Evolutionary conservation across 2,888 invertebrate genomes (phyloP).

Genomic region (Rhingia campestris): DNA sequence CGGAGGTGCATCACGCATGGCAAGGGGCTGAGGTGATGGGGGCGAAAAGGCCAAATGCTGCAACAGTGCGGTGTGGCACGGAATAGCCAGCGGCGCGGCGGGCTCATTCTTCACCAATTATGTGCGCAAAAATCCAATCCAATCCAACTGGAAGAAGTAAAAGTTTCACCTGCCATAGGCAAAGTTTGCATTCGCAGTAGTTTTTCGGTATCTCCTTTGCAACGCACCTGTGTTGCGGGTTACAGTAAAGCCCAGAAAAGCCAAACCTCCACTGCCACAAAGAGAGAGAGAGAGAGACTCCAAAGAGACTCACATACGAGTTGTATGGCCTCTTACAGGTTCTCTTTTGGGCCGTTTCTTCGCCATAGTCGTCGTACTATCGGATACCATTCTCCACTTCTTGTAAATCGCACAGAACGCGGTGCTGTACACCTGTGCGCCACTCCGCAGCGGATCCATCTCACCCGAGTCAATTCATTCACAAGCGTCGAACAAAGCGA

Average conservation of each 20-base stretch:
- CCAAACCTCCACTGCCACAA: not conserved
- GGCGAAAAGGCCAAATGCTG: constrained; percentile 27
- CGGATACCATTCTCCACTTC: constrained; percentile 19
- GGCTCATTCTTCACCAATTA: constrained; percentile 28
- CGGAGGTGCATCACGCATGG: constrained; percentile 33
- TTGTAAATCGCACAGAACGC: constrained; percentile 42
- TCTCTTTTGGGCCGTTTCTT: constrained; percentile 31
- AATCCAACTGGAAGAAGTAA: constrained; percentile 17
- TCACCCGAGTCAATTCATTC: constrained; percentile 64
- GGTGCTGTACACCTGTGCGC: constrained; percentile 58
- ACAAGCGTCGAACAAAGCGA: constrained; percentile 60
- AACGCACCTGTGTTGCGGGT: constrained; percentile 49
- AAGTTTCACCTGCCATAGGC: constrained; percentile 53
- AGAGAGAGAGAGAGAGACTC: constrained; percentile 34
- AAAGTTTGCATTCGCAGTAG: constrained; percentile 29
- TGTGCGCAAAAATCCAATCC: constrained; percentile 3
- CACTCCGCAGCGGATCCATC: constrained; percentile 34
- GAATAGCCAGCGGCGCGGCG: not conserved
- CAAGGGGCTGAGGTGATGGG: constrained; percentile 38
- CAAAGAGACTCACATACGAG: constrained; percentile 32
- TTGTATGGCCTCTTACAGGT: constrained; percentile 18
- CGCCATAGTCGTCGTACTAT: constrained; percentile 2
- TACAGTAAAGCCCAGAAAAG: constrained; percentile 49
- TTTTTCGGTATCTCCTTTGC: constrained; percentile 14
- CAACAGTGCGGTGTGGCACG: not conserved